A percentile compares a stretch with the other conserved stretches of the same genome.
These are phyloP conservation scores for Eumeta japonica DNA, from an alignment of 1,140 invertebrate species.

Conservation along the genomic window DNA sequence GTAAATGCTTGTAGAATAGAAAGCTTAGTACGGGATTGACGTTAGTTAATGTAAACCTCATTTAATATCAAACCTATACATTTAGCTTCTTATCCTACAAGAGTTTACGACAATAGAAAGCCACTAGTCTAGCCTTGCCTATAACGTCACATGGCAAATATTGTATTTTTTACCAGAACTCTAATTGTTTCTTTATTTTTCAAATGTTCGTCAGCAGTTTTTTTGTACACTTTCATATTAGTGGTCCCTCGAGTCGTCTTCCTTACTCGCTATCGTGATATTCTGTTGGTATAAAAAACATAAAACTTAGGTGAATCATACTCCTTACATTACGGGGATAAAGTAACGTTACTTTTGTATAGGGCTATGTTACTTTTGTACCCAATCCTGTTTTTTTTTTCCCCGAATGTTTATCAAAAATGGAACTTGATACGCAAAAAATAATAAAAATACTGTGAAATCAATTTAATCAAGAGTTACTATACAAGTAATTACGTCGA, in stretches of 20 bases:
- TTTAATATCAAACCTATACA: too few relatives aligned
- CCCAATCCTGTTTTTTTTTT: conserved; percentile 1
- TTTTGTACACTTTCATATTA: too few relatives aligned
- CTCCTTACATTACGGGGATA: too few relatives aligned
- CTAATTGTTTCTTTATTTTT: conserved; percentile 12
- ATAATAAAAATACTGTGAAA: conserved; percentile 8
- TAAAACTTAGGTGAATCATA: conserved; percentile 15
- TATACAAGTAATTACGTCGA: conserved; percentile 12
- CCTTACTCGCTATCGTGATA: conserved; percentile 5
- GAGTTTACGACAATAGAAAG: too few relatives aligned
- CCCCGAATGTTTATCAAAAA: conserved; percentile 4
- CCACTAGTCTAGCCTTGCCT: too few relatives aligned
- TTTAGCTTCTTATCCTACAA: too few relatives aligned
- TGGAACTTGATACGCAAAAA: conserved; percentile 11
- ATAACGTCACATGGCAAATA: too few relatives aligned
- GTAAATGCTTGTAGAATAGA: too few relatives aligned
- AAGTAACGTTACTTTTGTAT: too few relatives aligned
- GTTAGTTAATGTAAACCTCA: too few relatives aligned
- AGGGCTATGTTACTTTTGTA: conserved; percentile 16
- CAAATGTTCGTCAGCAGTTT: conserved; percentile 17
- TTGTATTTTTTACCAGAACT: conserved; percentile 15
- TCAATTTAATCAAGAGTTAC: conserved; percentile 12
- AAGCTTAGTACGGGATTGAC: too few relatives aligned
- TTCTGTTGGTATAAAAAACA: conserved; percentile 8
- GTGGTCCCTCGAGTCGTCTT: conserved; percentile 12